Evolutionary conservation across 23 tunicate species (phyloP).

Genomic region (Ciona savignyi): DNA sequence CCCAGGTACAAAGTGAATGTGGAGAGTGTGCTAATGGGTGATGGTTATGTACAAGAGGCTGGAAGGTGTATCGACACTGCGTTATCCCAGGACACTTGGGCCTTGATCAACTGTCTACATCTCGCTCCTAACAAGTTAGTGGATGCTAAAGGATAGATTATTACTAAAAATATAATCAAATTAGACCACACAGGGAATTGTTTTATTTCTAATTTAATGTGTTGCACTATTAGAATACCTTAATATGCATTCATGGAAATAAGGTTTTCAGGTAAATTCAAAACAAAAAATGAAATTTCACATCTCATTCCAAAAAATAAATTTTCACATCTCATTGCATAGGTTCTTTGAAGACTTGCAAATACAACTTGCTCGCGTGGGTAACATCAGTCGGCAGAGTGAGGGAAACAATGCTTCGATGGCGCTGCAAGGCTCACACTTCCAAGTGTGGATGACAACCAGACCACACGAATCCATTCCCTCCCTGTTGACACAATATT

Average conservation of each 20-base stretch:
- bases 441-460: slow-evolving; percentile 77
- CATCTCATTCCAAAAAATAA: too few relatives aligned
- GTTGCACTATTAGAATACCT: too few relatives aligned
- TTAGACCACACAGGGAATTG: too few relatives aligned
- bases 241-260: too few relatives aligned
- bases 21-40: slow-evolving; percentile 45
- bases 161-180: too few relatives aligned
- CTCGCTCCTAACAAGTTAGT: slow-evolving; percentile 75
- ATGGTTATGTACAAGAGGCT: slow-evolving; percentile 74
- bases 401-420: background rate
- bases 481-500: slow-evolving; percentile 62
- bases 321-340: background rate
- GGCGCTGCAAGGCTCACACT: slow-evolving; percentile 27
- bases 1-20: slow-evolving; percentile 35
- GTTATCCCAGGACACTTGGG: slow-evolving; percentile 62
- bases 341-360: slow-evolving; percentile 77
- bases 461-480: slow-evolving; percentile 30
- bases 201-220: too few relatives aligned
- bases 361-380: slow-evolving; percentile 60
- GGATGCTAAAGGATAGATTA: too few relatives aligned
- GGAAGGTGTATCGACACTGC: slow-evolving; percentile 60
- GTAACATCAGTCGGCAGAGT: slow-evolving; percentile 70
- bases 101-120: slow-evolving; percentile 64
- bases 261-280: too few relatives aligned
- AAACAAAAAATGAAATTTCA: too few relatives aligned